These are phyloP conservation scores for Oxyteleia sp. DNA, from an alignment of 2,888 invertebrate genomes.

Conservation along the genomic window DNA sequence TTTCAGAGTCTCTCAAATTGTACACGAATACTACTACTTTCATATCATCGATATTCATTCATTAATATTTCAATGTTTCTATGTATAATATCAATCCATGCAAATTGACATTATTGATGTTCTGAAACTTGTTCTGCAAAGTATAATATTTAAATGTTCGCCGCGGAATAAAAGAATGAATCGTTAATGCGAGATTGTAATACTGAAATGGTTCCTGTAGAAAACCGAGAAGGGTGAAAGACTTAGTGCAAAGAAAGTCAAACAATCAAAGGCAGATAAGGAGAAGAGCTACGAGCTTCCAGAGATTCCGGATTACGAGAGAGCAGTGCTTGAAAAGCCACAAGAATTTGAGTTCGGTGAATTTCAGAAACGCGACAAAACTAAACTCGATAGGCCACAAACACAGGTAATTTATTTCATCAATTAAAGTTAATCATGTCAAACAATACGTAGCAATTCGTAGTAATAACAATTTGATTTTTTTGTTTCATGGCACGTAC, in stretches of 20 bases:
- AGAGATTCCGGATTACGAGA: constrained; percentile 91
- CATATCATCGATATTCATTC: too few species aligned
- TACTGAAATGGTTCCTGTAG: constrained; percentile 73
- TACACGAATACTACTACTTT: too few species aligned
- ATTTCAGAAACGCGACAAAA: constrained; percentile 82
- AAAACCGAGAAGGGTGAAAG: constrained; percentile 85
- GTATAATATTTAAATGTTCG: background rate
- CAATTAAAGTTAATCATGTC: background rate
- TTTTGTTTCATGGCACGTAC: constrained; percentile 77
- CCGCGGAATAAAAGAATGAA: background rate
- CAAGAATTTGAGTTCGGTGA: constrained; percentile 86
- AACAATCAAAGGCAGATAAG: constrained; percentile 81
- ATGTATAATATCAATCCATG: background rate
- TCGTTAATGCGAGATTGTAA: constrained; percentile 4
- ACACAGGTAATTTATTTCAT: constrained; percentile 80
- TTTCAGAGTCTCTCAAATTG: too few species aligned
- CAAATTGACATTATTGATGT: constrained; percentile 15
- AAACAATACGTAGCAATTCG: too few species aligned
- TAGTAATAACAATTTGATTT: too few species aligned
- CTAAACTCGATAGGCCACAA: constrained; percentile 84
- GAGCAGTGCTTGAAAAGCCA: constrained; percentile 88
- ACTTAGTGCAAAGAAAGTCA: constrained; percentile 82
- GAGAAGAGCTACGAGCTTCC: constrained; percentile 85
- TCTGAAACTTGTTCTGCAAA: constrained; percentile 24
- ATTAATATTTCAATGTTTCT: too few species aligned